Evolutionary conservation across 2,113 vertebrate genomes (phyloP).

Genomic region (Trochalopteron elliotii): DNA sequence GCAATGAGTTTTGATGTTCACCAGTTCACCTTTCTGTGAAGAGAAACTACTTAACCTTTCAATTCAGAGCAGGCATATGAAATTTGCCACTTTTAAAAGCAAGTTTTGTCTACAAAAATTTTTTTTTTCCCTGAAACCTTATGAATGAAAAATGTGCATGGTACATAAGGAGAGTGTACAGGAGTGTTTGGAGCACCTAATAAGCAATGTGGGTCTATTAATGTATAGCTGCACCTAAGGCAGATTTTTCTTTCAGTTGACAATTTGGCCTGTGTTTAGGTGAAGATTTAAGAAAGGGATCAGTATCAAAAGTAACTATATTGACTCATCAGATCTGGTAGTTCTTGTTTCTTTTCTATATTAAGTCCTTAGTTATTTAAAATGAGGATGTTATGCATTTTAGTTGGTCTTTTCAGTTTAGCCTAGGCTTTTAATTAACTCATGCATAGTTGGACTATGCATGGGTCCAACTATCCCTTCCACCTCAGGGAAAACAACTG

Average conservation of each 20-base stretch:
- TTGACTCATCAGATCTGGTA: background rate
- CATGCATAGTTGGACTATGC: background rate
- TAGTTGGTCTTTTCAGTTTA: background rate
- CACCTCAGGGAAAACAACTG: background rate
- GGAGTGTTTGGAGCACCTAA: background rate
- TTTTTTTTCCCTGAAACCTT: background rate
- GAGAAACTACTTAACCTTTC: background rate
- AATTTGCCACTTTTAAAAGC: background rate
- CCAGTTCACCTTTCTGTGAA: background rate
- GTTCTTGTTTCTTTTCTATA: background rate
- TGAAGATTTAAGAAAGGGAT: background rate
- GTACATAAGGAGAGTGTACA: background rate
- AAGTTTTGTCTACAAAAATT: background rate
- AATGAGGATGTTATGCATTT: background rate
- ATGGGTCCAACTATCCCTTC: background rate
- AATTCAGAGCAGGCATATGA: background rate
- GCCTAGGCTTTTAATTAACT: background rate
- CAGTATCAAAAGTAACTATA: background rate
- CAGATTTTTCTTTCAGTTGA: background rate
- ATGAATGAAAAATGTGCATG: background rate
- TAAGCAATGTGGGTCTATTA: background rate
- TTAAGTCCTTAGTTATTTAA: background rate
- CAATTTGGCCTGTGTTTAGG: background rate
- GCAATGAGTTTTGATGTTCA: rapidly evolving
- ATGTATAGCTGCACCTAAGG: background rate